A percentile compares a stretch with the other conserved stretches of the same genome.
These are phyloP conservation scores for Xiphydria camelus DNA, from an alignment of 2,888 invertebrate genomes.

Conservation along the genomic window DNA sequence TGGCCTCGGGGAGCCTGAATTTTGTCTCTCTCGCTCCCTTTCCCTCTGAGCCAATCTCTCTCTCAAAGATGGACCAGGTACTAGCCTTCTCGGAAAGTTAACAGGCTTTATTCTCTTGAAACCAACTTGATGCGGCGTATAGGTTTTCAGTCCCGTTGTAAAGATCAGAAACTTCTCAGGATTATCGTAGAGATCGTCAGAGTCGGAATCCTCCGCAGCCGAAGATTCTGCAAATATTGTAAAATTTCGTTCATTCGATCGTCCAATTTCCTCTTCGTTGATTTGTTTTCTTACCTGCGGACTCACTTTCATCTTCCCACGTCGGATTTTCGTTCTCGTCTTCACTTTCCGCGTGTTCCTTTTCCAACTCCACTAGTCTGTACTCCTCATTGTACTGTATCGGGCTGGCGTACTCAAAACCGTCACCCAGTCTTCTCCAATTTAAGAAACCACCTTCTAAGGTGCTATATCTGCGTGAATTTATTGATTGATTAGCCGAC, in stretches of 20 bases:
- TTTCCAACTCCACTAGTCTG: slow-evolving; percentile 60
- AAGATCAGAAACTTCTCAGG: slow-evolving; percentile 78
- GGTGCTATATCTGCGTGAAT: slow-evolving; percentile 44
- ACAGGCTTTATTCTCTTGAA: slow-evolving; percentile 75
- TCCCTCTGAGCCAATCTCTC: slow-evolving; percentile 68
- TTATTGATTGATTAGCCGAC: too few relatives aligned
- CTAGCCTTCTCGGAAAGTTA: slow-evolving; percentile 69
- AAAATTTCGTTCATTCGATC: neutral
- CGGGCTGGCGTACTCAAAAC: slow-evolving; percentile 61
- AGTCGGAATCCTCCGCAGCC: slow-evolving; percentile 45
- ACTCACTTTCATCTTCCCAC: slow-evolving; percentile 49
- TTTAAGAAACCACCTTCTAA: slow-evolving; percentile 54
- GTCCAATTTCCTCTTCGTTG: too few relatives aligned
- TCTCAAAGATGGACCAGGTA: slow-evolving; percentile 70
- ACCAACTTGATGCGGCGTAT: slow-evolving; percentile 83
- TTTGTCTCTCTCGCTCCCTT: slow-evolving; percentile 60
- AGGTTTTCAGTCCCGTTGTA: slow-evolving; percentile 80
- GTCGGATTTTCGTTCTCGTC: slow-evolving; percentile 44
- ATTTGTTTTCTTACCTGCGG: slow-evolving; percentile 38
- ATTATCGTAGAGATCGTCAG: slow-evolving; percentile 60
- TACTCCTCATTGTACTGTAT: slow-evolving; percentile 69
- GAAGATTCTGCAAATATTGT: slow-evolving; percentile 37
- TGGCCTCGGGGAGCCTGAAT: slow-evolving; percentile 56
- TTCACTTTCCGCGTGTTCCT: slow-evolving; percentile 43
- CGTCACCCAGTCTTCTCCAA: slow-evolving; percentile 55